Evolutionary conservation across 2,888 invertebrate species (phyloP), one percentile per base, ranked within the genome.

Genomic region (Nomada hirtipes): DNA sequence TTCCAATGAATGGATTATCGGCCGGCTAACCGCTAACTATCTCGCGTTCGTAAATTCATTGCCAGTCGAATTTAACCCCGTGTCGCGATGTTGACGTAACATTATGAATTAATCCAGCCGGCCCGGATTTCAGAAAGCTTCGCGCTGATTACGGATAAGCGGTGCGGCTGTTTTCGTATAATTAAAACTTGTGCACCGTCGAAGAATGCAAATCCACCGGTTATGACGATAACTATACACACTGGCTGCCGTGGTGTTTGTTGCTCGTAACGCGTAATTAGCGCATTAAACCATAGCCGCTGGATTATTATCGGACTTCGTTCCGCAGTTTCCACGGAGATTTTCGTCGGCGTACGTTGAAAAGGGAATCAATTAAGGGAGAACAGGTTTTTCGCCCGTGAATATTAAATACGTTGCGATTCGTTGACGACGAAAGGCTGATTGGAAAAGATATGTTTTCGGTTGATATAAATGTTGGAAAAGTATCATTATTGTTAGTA

Each of bases 101-200:
- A 78, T 87, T 87, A 83, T 76, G 76, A 79, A 84, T 87, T 87
- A 84, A 87, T 87, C 76, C 82, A 74, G 74, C 67, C 29, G 53
- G 20, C 70, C 29, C 1, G 78, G 79, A 72, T 79, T 87, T 87
- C 72, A 64, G 76, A 74, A 82, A 72, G 67, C 73, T 57, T 59
- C 57, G 50, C 57, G 68, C 70, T 73, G 76, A 83, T 81, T 79
- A 75, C 61, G 71, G 74, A 53, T 77, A 71, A 74, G 57, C 55
- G 59, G 53, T 2, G 13, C 26, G 70, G n/a, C 44, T 83, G 81
- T 84, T 85, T 76, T 81, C 80, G n/a, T 83, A 76, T 79, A 79
- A 84, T 83, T 84, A 84, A 84, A 84, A 84, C 71, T 83, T 70
- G 72, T 57, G 59, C 67, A 2, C 23, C 53, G 15, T 1, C 44